These are phyloP conservation scores for Hyperopisus bebe DNA, from an alignment of 2,113 vertebrate species.

Conservation along the genomic window DNA sequence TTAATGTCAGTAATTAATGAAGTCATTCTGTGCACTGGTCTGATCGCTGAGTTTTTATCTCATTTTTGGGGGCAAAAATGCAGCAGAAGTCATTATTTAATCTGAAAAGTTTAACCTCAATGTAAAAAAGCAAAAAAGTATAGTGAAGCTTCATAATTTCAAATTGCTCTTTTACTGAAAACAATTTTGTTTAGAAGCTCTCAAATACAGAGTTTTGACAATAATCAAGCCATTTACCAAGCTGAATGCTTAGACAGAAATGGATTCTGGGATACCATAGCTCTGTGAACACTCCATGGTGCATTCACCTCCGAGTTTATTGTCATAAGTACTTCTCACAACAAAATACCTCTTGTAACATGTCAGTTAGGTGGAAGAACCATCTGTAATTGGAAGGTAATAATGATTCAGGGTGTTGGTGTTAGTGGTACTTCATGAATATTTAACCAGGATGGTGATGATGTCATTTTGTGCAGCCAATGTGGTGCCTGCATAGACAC, in stretches of 20 bases:
- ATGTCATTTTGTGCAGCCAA: background rate
- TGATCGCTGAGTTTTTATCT: background rate
- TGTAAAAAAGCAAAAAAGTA: background rate
- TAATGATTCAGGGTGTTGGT: background rate
- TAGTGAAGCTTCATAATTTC: background rate
- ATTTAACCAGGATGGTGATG: background rate
- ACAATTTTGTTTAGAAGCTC: background rate
- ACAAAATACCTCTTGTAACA: background rate
- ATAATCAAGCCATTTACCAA: background rate
- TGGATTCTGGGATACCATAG: background rate
- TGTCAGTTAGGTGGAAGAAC: background rate
- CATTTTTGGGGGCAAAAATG: background rate
- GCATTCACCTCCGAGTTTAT: background rate
- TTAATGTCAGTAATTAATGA: conserved; percentile 2
- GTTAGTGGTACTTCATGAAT: background rate
- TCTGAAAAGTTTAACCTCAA: background rate
- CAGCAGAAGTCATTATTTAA: background rate
- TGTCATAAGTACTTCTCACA: background rate
- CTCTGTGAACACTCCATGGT: background rate
- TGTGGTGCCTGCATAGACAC: background rate
- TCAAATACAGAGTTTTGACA: background rate
- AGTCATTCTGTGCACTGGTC: background rate
- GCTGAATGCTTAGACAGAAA: background rate
- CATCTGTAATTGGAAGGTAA: background rate
- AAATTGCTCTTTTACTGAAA: background rate